phyloP scores from a whole-genome alignment of 2,888 invertebrate species.

The Sphaerophoria rueppellii region DNA sequence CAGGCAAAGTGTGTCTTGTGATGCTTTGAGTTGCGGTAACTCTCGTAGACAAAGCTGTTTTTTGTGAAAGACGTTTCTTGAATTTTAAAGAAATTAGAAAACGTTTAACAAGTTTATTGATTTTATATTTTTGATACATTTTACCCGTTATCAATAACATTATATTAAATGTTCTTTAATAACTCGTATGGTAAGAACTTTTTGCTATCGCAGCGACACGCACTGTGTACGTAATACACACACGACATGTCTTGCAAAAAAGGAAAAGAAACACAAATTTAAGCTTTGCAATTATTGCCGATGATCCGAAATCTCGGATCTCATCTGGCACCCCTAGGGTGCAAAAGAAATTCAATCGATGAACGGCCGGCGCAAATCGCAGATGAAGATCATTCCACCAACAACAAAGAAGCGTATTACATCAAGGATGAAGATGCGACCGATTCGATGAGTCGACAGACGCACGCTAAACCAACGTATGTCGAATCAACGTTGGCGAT shows the following conservation, averaged over 20 bases:
- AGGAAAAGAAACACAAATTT: slow-evolving; percentile 64
- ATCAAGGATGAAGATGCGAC: slow-evolving; percentile 20
- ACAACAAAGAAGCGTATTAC: slow-evolving; percentile 5
- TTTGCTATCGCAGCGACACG: too few species aligned
- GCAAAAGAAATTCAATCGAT: slow-evolving; percentile 63
- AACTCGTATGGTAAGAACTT: too few species aligned
- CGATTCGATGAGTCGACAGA: background rate
- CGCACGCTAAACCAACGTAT: background rate
- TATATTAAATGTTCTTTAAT: too few species aligned
- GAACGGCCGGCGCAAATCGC: background rate
- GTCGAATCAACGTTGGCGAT: slow-evolving; percentile 34
- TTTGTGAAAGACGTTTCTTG: too few species aligned
- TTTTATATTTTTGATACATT: too few species aligned
- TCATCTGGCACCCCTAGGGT: slow-evolving; percentile 73
- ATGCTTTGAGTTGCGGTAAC: too few species aligned
- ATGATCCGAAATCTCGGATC: slow-evolving; percentile 51
- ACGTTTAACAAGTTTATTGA: too few species aligned
- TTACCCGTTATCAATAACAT: too few species aligned
- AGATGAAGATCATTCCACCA: slow-evolving; percentile 70
- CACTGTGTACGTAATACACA: background rate
- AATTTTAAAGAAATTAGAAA: too few species aligned
- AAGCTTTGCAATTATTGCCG: slow-evolving; percentile 56
- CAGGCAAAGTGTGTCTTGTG: too few species aligned
- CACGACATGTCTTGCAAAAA: slow-evolving; percentile 7
- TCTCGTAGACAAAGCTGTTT: too few species aligned